These are phyloP conservation scores for Scrobipalpa costella DNA, from an alignment of 2,888 invertebrate species.

Conservation along the genomic window DNA sequence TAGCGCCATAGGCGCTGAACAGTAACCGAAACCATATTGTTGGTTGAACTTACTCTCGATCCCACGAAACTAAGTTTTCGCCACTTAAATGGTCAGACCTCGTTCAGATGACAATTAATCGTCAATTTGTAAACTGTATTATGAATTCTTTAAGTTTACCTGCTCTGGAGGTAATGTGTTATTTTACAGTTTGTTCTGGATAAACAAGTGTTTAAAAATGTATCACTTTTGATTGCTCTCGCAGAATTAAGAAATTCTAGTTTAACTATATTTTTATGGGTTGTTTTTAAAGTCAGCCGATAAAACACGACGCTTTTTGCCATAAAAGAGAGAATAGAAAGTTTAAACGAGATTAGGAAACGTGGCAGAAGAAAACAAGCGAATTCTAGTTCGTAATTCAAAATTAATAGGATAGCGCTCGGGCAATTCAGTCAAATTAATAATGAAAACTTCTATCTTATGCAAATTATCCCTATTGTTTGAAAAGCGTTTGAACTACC, in stretches of 20 bases:
- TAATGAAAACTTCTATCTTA: not conserved
- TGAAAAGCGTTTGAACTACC: not conserved
- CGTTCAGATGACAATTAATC: not conserved
- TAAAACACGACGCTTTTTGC: slow-evolving; percentile 8
- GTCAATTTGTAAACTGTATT: not conserved
- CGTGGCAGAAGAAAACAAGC: not conserved
- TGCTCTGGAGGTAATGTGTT: no score
- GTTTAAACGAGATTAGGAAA: slow-evolving; percentile 2
- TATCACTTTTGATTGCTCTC: not conserved
- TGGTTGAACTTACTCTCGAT: not conserved
- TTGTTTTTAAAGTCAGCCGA: not conserved
- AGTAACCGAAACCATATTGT: not conserved
- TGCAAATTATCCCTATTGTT: slow-evolving; percentile 1
- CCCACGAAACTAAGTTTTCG: slow-evolving; percentile 4
- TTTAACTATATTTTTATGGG: not conserved
- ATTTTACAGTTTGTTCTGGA: no score
- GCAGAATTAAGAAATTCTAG: slow-evolving; percentile 1
- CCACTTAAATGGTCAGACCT: slow-evolving; percentile 7
- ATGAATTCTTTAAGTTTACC: not conserved
- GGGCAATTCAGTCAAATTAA: not conserved
- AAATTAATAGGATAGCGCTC: not conserved
- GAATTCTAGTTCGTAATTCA: not conserved
- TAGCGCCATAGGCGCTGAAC: no score
- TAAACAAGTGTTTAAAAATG: no score
- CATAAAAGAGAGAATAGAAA: not conserved